Percentiles rank a stretch among this genome's conserved stretches.
These are phyloP conservation scores for Ectemnius cavifrons DNA, from an alignment of 2,888 invertebrate genomes.

Conservation along the genomic window DNA sequence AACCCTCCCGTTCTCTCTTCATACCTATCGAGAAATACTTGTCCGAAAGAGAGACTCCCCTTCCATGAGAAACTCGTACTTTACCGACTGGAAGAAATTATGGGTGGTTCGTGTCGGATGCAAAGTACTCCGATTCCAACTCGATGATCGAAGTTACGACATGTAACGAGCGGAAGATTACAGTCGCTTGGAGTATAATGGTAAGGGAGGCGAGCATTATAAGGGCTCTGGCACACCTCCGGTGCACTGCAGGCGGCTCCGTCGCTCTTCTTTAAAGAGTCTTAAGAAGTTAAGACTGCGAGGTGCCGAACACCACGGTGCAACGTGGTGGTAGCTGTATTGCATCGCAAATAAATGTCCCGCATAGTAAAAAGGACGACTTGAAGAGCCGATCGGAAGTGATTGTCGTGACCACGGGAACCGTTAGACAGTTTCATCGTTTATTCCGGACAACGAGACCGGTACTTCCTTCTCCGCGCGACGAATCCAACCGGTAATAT, in stretches of 20 bases:
- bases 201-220: slow-evolving; percentile 60
- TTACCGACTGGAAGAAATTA: too few species aligned
- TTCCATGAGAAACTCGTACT: too few species aligned
- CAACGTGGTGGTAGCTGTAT: slow-evolving; percentile 9
- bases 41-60: too few species aligned
- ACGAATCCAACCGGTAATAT: not conserved
- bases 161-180: slow-evolving; percentile 70
- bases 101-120: slow-evolving; percentile 31
- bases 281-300: slow-evolving; percentile 30
- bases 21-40: too few species aligned
- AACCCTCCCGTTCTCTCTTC: not conserved
- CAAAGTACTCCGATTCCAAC: slow-evolving; percentile 36
- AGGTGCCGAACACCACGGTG: slow-evolving; percentile 39
- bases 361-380: slow-evolving; percentile 53
- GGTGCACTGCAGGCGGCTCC: slow-evolving; percentile 53
- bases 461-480: slow-evolving; percentile 60
- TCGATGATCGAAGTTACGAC: slow-evolving; percentile 32
- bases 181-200: slow-evolving; percentile 62
- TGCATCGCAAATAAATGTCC: slow-evolving; percentile 18
- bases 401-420: slow-evolving; percentile 42
- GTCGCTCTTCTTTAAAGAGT: slow-evolving; percentile 1
- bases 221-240: slow-evolving; percentile 35
- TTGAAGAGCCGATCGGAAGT: slow-evolving; percentile 53
- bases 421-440: slow-evolving; percentile 66
- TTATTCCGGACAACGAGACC: slow-evolving; percentile 63